These are phyloP conservation scores for Malurus cyaneus DNA, from an alignment of 2,113 vertebrate genomes.

Conservation along the genomic window DNA sequence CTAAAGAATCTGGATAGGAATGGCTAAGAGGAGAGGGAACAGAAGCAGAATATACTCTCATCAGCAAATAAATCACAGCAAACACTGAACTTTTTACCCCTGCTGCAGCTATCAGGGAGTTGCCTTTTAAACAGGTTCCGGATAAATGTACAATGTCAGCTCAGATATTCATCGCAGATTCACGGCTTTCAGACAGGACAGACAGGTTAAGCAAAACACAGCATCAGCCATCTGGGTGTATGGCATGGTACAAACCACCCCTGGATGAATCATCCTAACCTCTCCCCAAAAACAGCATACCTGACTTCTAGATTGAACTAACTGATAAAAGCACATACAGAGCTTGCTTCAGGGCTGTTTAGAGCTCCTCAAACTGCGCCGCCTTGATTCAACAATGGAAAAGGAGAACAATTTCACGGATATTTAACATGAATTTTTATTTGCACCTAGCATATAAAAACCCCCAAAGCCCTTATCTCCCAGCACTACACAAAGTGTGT, in stretches of 20 bases:
- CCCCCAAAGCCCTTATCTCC: background rate
- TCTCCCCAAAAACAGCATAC: background rate
- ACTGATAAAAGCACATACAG: background rate
- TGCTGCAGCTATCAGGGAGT: rapidly evolving
- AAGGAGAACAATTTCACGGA: background rate
- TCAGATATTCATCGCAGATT: background rate
- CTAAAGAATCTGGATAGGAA: background rate
- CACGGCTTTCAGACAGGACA: background rate
- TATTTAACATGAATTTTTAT: background rate
- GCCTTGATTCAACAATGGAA: background rate
- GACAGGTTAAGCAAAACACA: background rate
- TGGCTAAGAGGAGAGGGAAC: background rate
- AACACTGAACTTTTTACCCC: background rate
- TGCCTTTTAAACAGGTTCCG: background rate
- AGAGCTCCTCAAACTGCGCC: background rate
- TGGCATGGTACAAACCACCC: background rate
- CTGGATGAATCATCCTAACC: background rate
- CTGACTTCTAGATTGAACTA: background rate
- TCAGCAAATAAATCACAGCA: background rate
- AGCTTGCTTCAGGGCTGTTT: background rate
- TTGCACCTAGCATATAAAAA: background rate
- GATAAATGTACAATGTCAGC: background rate
- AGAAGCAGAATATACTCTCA: background rate
- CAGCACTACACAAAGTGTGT: background rate
- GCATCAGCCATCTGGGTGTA: background rate